Percentiles rank a stretch among this genome's conserved stretches.
Evolutionary conservation across 1,140 invertebrate genomes (phyloP).

Genomic region (Rhopalosiphum padi): DNA sequence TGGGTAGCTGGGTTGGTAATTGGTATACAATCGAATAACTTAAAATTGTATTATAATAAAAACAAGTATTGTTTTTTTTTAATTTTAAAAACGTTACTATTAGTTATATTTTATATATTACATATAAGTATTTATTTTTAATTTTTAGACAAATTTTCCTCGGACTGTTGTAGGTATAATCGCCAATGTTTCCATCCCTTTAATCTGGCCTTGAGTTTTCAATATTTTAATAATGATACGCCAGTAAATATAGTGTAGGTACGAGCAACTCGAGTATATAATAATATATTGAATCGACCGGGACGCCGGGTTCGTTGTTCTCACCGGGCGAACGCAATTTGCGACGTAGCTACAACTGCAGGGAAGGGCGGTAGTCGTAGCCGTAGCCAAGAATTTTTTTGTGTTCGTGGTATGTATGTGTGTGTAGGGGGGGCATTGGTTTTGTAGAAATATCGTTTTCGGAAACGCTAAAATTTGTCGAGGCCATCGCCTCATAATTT

Average conservation of each 20-base stretch:
- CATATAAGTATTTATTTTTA: not conserved
- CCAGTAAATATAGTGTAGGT: not conserved
- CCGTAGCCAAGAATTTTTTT: not conserved
- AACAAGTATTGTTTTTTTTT: not conserved
- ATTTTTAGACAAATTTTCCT: not conserved
- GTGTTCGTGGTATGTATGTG: not conserved
- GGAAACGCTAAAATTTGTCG: not conserved
- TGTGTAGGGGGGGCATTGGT: not conserved
- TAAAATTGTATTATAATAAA: not conserved
- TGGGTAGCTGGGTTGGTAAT: not conserved
- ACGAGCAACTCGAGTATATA: not conserved
- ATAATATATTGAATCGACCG: not conserved
- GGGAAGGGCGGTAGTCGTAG: not conserved
- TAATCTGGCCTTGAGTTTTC: not conserved
- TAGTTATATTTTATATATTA: not conserved
- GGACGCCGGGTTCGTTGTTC: not conserved
- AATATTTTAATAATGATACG: not conserved
- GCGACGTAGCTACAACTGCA: not conserved
- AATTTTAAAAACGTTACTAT: not conserved
- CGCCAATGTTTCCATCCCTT: not conserved
- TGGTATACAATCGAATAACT: not conserved
- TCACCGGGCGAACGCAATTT: not conserved
- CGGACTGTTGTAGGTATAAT: not conserved
- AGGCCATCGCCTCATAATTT: not conserved
- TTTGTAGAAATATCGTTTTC: not conserved